These are phyloP conservation scores for Flexamia atlantica DNA, from an alignment of 2,888 invertebrate genomes.

Conservation along the genomic window DNA sequence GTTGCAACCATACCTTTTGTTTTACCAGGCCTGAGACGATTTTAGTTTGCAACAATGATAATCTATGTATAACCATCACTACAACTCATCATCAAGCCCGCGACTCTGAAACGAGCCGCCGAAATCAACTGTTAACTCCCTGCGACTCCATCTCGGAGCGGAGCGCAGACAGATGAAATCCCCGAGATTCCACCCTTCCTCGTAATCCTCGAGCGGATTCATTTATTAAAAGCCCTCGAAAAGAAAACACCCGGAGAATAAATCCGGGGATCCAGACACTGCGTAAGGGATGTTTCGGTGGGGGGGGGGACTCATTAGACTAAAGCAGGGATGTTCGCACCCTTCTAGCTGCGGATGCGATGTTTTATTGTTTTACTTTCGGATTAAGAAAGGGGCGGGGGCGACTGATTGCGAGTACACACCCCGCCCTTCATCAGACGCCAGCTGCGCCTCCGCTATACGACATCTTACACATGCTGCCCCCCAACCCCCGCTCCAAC, in stretches of 20 bases:
- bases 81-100: no score
- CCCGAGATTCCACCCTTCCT: not conserved
- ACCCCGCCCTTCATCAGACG: constrained; percentile 21
- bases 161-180: constrained; percentile 25
- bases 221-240: constrained; percentile 46
- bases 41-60: no score
- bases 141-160: not conserved
- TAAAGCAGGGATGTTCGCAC: constrained; percentile 48
- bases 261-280: constrained; percentile 12
- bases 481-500: not conserved
- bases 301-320: constrained; percentile 26
- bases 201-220: constrained; percentile 31
- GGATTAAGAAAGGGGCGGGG: constrained; percentile 54
- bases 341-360: constrained; percentile 40
- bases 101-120: no score
- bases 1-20: no score
- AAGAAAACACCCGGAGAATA: constrained; percentile 15
- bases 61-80: no score
- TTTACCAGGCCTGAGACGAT: no score
- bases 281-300: constrained; percentile 20
- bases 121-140: not conserved
- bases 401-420: constrained; percentile 38
- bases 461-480: constrained; percentile 42
- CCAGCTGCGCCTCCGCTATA: constrained; percentile 32
- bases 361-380: constrained; percentile 57